Conservation (phyloP, 2,888 invertebrate genomes). For the Campoplex nolae region DNA sequence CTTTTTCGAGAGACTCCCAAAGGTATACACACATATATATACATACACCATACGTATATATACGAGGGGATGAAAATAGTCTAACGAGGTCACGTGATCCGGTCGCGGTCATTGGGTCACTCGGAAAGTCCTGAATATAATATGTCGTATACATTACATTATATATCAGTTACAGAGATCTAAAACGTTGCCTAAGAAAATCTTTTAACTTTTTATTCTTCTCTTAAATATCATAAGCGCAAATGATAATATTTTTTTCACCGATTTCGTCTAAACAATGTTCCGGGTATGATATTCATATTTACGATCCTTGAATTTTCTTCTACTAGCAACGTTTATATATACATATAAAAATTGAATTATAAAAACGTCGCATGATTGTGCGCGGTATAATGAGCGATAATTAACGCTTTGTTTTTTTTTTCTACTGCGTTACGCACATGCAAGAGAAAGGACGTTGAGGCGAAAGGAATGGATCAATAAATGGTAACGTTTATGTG, state of each 20-base stretch:
- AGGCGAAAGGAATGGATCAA: constrained; percentile 37
- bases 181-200: neutral
- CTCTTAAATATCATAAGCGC: neutral
- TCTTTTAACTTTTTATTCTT: neutral
- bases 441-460: constrained; percentile 3
- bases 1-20: neutral
- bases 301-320: neutral
- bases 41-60: neutral
- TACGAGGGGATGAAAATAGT: neutral
- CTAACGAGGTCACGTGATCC: constrained; percentile 23
- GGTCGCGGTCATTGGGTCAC: constrained; percentile 47
- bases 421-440: constrained; percentile 22
- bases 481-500: constrained; percentile 23
- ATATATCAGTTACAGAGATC: neutral
- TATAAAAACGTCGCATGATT: constrained; percentile 16
- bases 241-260: no score
- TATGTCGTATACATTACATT: neutral
- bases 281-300: neutral
- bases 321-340: neutral
- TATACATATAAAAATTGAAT: neutral
- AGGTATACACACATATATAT: neutral
- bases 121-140: neutral
- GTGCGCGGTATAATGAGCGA: neutral
- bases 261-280: no score
- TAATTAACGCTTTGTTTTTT: constrained; percentile 23